Evolutionary conservation across 2,113 vertebrate species (phyloP), one percentile per base, ranked within the genome.

Genomic region (Nyctereutes procyonoides): DNA sequence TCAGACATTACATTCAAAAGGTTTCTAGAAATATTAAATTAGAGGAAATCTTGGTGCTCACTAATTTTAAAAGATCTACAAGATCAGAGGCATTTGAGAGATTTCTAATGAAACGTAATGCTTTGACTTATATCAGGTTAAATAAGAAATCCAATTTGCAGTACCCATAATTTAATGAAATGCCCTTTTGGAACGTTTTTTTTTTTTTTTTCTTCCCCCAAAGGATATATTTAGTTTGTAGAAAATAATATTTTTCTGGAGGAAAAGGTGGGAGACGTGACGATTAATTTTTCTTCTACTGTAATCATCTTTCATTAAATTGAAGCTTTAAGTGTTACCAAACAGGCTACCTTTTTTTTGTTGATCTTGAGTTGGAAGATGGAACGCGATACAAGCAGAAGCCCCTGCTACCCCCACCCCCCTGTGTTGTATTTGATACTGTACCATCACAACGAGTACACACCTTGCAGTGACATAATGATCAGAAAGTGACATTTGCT

Each of bases 141-240:
- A 95, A 80, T 95, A 92, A 96, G 58, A 96, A 95, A 96, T 81
- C 14, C 24, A 73, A 90, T 93, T 88, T 86, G 20, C 92, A 63
- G 35, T 58, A 82, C n/a, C 63, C 53, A 73, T 65, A 88, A 77
- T 62, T 96, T 85, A 95, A 90, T 93, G n/a, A 94, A 88, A 85
- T 95, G 53, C 17, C 56, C 60, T 94, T 96, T 88, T 89, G 53
- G 55, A 83, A 24, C 28, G n/a, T 86, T 22, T 69, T 48, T 93
- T 93, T 79, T 71, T 71, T 95, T 67, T 35, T 82, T 90, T 79
- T 38, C 43, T 43, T 43, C 43, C 43, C 43, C 56, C 48, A 62
- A 82, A 97, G 73, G 80, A 93, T 94, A 79, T 94, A 86, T 93
- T 90, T 88, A 51, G 2, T 95, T 93, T 95, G 15, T 97, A 95